Base-by-base conservation (phyloP, 2,113 vertebrate species). In the Caranx ignobilis region DNA sequence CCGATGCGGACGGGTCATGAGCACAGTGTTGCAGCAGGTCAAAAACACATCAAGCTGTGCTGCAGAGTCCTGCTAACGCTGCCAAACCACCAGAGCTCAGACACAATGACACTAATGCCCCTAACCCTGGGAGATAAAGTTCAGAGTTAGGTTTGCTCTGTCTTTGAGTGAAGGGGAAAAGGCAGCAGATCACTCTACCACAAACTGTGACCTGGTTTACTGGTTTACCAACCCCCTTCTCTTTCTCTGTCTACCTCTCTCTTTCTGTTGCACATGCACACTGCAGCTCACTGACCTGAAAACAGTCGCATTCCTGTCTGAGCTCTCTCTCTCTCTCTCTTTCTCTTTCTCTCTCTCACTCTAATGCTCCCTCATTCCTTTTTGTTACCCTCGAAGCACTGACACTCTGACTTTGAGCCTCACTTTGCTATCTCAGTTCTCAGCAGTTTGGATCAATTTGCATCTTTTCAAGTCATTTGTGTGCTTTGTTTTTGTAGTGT, bases 271-370 rank as follows among this genome's bases (percentile, higher is more conserved):
- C 74, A 35, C 77, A 79, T 77, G 61, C 82, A 74, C 65, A 71
- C 75, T 86, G 83, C 84, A 83, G 84, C 85, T 91, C 93, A 93
- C 86, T 94, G 94, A 95, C 94, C 94, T 94, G 91, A 95, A 95
- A 94, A 94, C 88, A 90, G 82, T 84, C 67, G 47, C 92, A 93
- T 93, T 94, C 93, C 91, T 93, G 84, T 85, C 85, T 93, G 85
- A 94, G 89, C 86, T 89, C 81, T 84, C 75, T 75, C 69, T 68
- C 55, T 41, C 39, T 5, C 39, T 41, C 7, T 41, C 39, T 39
- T 8, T 39, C 37, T 39, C 37, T 41, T 12, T 73, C 72, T 76
- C 76, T 84, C 62, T 18, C 82, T 88, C 82, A 55, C 61, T 75
- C 83, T 78, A 83, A 80, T 61, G 70, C 84, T 79, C 71, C 79